Percentiles rank a stretch among this genome's conserved stretches.
Conservation (phyloP, 2,888 invertebrate species). For the Colostygia pectinataria region DNA sequence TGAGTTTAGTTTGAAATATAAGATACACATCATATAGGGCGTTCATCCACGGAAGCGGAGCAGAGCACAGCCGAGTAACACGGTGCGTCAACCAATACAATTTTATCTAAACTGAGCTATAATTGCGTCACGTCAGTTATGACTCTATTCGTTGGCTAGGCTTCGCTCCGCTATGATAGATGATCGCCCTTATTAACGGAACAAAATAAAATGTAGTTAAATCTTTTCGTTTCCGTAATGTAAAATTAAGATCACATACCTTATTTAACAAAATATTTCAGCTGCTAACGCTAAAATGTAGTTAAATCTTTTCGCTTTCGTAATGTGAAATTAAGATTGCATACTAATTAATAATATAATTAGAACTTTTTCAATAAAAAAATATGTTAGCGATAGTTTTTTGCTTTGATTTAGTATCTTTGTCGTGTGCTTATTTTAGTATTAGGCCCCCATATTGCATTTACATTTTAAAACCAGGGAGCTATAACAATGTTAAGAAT, state of each 20-base stretch:
- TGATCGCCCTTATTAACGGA: too few relatives aligned
- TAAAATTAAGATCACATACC: too few relatives aligned
- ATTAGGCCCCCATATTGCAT: background rate
- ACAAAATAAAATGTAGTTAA: too few relatives aligned
- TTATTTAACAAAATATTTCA: background rate
- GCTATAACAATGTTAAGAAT: background rate
- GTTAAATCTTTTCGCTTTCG: background rate
- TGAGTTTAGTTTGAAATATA: slow-evolving; percentile 16
- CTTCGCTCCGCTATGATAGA: too few relatives aligned
- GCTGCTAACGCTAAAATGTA: background rate
- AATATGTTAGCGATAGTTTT: slow-evolving; percentile 1
- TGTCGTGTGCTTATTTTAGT: background rate
- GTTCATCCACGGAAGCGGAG: too few relatives aligned
- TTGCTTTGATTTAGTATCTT: background rate
- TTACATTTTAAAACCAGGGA: background rate
- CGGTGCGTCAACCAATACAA: too few relatives aligned
- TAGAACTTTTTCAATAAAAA: background rate
- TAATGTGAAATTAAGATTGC: slow-evolving; percentile 4
- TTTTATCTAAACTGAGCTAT: too few relatives aligned
- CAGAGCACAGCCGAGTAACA: too few relatives aligned
- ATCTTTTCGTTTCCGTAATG: too few relatives aligned
- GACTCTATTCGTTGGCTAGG: too few relatives aligned
- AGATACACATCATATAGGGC: slow-evolving; percentile 8
- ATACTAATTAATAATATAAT: background rate
- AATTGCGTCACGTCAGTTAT: too few relatives aligned